Base-by-base conservation (phyloP, 2,113 vertebrate genomes). In the Periophthalmus modestus region DNA sequence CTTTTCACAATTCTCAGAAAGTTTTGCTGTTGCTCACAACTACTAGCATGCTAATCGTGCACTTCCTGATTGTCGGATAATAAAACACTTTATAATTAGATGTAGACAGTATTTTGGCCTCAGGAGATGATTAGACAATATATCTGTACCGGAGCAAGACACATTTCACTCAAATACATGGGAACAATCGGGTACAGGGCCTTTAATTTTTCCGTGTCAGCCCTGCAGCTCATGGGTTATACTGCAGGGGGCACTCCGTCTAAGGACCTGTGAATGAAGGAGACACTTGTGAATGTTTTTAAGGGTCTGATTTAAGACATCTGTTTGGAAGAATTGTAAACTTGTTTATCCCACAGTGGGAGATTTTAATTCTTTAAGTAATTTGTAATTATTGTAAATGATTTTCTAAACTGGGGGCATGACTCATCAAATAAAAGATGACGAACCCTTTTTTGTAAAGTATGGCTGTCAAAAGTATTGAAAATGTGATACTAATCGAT, bases 321-420 rank as follows among this genome's bases (percentile, higher is more conserved):
- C 46, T 47, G 11, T n/a, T 28, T 28, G 28, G 28, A 28, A 28
- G 28, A 58, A 58, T 12, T 58, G 2, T 24, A 24, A 24, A 11
- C 21, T 2, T 24, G 58, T 62, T 62, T 34, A 19, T 62, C 59
- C 59, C 59, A 62, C 59, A 62, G 59, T 62, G 59, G 59, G 59
- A 62, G 28, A 16, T 33, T 34, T 62, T 62, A 24, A 33, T 62
- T 28, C 16, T 15, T 33, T 34, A 34, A 34, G 16, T 34, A 6
- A 34, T 18, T 62, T 62, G 59, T 62, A 34, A 62, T 34, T 18
- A 62, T 59, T 24, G 23, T 28, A 59, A 24, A 59, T 59, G 10
- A 59, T 28, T 59, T 59, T 59, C 57, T 59, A 34, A 18, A 9
- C 7, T 16, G 1, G 59, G 55, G 59, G 2, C 28, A 62, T 62